These are phyloP conservation scores for Erythrocercus mccallii DNA, from an alignment of 2,113 vertebrate genomes.

Conservation along the genomic window DNA sequence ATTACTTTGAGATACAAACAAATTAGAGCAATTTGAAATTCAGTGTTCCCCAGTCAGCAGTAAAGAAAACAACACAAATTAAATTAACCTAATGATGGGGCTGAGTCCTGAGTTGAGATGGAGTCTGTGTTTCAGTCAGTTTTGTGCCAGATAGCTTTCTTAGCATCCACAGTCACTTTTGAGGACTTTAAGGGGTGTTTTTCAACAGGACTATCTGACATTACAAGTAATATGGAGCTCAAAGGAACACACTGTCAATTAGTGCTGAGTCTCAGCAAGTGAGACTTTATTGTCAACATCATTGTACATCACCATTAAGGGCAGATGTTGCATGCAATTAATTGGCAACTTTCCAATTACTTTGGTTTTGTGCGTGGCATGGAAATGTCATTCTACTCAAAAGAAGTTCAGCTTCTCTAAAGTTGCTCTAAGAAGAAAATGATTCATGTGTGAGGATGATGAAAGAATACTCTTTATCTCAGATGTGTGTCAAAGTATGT, in stretches of 20 bases:
- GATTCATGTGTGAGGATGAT: background rate
- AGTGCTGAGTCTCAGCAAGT: background rate
- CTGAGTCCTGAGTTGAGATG: background rate
- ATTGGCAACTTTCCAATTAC: background rate
- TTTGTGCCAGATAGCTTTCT: background rate
- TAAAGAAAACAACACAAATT: background rate
- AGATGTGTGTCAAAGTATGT: background rate
- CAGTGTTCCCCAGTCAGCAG: background rate
- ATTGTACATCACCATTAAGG: background rate
- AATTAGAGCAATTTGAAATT: background rate
- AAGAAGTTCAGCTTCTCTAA: background rate
- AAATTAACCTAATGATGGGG: background rate
- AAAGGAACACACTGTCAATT: background rate
- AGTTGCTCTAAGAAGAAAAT: background rate
- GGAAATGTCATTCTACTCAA: background rate
- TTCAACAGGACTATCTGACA: background rate
- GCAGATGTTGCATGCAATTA: background rate
- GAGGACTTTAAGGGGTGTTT: background rate
- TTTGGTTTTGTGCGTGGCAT: background rate
- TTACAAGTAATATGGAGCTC: background rate
- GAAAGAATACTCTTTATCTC: background rate
- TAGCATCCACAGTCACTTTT: background rate
- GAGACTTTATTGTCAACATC: background rate
- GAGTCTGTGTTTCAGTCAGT: background rate
- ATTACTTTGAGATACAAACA: background rate